These are phyloP conservation scores for Phodopus roborovskii DNA, from an alignment of 2,113 vertebrate species.

Conservation along the genomic window DNA sequence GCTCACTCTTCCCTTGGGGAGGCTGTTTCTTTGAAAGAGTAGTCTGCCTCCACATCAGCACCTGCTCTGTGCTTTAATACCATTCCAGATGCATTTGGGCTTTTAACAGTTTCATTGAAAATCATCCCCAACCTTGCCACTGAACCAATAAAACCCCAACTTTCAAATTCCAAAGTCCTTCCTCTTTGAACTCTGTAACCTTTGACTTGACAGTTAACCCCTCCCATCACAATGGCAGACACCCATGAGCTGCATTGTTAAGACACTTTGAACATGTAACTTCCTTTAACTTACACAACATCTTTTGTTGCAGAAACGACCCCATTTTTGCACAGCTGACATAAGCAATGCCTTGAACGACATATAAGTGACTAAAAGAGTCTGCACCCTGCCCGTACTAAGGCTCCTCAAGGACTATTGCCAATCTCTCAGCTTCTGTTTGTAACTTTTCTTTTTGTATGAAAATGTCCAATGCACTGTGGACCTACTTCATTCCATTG, in stretches of 20 bases:
- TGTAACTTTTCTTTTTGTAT: neutral
- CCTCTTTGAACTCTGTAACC: neutral
- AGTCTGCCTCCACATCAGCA: neutral
- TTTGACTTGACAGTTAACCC: neutral
- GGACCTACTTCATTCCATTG: neutral
- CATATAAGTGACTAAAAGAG: neutral
- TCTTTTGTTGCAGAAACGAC: too few species aligned
- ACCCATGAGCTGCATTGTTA: neutral
- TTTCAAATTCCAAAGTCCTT: constrained; percentile 5
- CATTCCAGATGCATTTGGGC: neutral
- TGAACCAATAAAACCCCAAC: neutral
- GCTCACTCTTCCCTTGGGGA: neutral
- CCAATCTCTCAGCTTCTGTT: neutral
- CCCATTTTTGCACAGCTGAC: neutral
- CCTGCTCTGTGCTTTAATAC: neutral
- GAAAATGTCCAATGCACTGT: neutral
- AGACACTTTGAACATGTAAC: neutral
- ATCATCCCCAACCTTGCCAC: neutral
- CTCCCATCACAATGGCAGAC: neutral
- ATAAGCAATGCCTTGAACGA: neutral
- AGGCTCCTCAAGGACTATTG: neutral
- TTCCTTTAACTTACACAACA: neutral
- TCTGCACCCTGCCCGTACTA: neutral
- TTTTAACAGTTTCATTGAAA: neutral
- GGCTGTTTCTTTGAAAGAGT: neutral